Evolutionary conservation across 2,888 invertebrate genomes (phyloP).

Genomic region (Cantharis flavilabris): DNA sequence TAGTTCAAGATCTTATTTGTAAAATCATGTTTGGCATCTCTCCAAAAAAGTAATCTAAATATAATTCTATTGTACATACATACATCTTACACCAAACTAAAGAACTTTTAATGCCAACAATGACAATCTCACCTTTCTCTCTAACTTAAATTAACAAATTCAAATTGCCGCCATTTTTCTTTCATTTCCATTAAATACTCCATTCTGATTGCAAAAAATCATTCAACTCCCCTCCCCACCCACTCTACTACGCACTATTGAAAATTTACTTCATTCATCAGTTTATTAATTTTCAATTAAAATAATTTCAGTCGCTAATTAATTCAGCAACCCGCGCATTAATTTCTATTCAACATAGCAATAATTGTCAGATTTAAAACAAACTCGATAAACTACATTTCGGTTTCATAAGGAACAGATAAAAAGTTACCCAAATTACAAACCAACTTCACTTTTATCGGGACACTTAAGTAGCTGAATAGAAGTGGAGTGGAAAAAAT

Average conservation of each 20-base stretch:
- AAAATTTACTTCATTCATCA: background rate
- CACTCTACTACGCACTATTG: background rate
- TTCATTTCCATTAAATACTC: background rate
- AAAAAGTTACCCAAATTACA: background rate
- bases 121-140: background rate
- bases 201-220: background rate
- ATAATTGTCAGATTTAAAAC: background rate
- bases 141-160: background rate
- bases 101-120: background rate
- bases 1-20: slow-evolving; percentile 3
- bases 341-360: background rate
- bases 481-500: background rate
- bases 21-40: background rate
- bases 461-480: background rate
- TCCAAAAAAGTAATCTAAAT: slow-evolving; percentile 1
- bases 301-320: background rate
- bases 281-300: background rate
- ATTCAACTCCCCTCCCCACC: background rate
- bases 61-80: slow-evolving; percentile 12
- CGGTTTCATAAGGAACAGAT: background rate
- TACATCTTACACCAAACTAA: background rate
- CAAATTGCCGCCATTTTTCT: background rate
- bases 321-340: background rate
- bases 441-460: background rate
- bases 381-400: background rate